These are phyloP conservation scores for Anomalospiza imberbis DNA, from an alignment of 2,797 vertebrate species.

Conservation along the genomic window DNA sequence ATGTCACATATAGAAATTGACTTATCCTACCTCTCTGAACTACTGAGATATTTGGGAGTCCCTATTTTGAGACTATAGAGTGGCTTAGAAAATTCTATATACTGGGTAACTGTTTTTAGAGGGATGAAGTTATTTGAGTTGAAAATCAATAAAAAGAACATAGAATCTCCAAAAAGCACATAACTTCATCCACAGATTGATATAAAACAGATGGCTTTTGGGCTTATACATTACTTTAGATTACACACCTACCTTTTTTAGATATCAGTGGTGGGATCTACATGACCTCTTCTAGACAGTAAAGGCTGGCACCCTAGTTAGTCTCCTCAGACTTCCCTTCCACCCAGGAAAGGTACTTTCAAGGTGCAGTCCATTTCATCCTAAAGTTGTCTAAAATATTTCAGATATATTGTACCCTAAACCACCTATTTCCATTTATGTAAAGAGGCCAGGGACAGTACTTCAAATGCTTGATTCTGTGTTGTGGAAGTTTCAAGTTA, in stretches of 20 bases:
- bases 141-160: background rate
- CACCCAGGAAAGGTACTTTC: background rate
- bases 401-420: background rate
- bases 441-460: background rate
- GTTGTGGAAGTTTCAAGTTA: background rate
- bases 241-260: background rate
- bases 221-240: background rate
- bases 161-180: background rate
- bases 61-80: background rate
- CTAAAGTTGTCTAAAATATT: background rate
- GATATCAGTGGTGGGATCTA: background rate
- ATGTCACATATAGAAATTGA: background rate
- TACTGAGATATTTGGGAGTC: background rate
- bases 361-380: background rate
- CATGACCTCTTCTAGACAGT: background rate
- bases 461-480: background rate
- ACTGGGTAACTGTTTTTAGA: background rate
- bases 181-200: background rate
- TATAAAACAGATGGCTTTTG: background rate
- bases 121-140: background rate
- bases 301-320: background rate
- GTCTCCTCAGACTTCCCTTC: background rate
- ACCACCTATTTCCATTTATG: background rate
- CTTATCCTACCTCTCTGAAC: background rate
- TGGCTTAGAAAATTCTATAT: background rate